Evolutionary conservation across 2,113 vertebrate genomes (phyloP).

Genomic region (Camelus dromedarius): DNA sequence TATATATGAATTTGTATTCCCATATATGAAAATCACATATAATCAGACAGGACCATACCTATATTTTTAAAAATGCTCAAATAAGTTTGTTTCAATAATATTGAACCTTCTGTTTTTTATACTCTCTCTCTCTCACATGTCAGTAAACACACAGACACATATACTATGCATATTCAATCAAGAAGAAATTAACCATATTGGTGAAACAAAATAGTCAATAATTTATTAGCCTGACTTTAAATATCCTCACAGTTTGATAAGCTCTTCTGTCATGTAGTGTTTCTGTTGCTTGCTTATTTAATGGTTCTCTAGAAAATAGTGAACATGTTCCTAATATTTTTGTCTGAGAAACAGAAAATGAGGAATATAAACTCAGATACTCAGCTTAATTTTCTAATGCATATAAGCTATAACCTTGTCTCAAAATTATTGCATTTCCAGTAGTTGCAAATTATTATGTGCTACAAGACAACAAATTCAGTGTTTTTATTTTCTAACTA

Average conservation of each 20-base stretch:
- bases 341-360: neutral
- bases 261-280: neutral
- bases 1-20: neutral
- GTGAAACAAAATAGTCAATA: neutral
- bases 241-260: neutral
- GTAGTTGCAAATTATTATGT: neutral
- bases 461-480: neutral
- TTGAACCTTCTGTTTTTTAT: neutral
- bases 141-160: neutral
- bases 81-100: neutral
- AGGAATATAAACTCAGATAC: neutral
- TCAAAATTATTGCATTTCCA: constrained; percentile 6
- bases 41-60: neutral
- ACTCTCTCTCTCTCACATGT: neutral
- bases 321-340: neutral
- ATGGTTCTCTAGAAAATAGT: constrained; percentile 8
- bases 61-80: neutral
- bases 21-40: neutral
- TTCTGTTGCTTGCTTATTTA: neutral
- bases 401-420: neutral
- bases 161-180: neutral
- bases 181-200: neutral
- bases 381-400: constrained; percentile 36
- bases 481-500: constrained; percentile 9
- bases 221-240: neutral